Conservation (phyloP, 2,797 vertebrate species). For the Novumbra hubbsi region DNA sequence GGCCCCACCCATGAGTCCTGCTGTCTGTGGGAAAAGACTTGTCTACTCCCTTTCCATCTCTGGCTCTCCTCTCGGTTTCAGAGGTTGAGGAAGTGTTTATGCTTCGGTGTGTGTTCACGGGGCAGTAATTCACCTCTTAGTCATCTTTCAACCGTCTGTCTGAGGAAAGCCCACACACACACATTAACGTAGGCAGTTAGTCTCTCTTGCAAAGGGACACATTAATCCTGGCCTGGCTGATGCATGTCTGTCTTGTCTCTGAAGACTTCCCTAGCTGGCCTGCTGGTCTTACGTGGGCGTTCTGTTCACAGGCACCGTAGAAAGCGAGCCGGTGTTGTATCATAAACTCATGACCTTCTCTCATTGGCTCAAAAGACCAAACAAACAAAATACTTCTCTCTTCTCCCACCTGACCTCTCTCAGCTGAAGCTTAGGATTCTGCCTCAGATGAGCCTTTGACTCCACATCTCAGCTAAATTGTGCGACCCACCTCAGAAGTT, state of each 20-base stretch:
- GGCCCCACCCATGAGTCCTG: background rate
- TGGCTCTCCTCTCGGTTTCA: background rate
- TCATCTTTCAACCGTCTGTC: background rate
- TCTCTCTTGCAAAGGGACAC: background rate
- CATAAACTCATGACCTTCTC: slow-evolving; percentile 27
- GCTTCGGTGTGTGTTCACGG: background rate
- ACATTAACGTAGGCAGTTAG: background rate
- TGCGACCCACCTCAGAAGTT: too few relatives aligned
- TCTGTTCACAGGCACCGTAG: slow-evolving; percentile 12
- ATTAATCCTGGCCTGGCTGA: background rate
- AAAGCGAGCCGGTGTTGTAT: slow-evolving; percentile 20
- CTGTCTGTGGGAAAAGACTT: background rate
- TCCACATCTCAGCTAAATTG: too few relatives aligned
- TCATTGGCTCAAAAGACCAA: slow-evolving; percentile 9
- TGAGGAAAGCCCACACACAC: background rate
- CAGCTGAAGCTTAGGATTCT: slow-evolving; percentile 17
- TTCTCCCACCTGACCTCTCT: slow-evolving; percentile 16
- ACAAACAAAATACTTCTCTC: background rate
- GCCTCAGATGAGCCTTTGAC: background rate
- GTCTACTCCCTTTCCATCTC: background rate
- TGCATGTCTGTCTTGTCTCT: background rate
- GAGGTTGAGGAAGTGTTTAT: background rate
- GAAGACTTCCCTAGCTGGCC: background rate
- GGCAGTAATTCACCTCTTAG: background rate
- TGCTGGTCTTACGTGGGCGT: slow-evolving; percentile 18